Evolutionary conservation across 2,888 invertebrate genomes (phyloP), one percentile per base, ranked within the genome.

Genomic region (Drosophila paranaensis): DNA sequence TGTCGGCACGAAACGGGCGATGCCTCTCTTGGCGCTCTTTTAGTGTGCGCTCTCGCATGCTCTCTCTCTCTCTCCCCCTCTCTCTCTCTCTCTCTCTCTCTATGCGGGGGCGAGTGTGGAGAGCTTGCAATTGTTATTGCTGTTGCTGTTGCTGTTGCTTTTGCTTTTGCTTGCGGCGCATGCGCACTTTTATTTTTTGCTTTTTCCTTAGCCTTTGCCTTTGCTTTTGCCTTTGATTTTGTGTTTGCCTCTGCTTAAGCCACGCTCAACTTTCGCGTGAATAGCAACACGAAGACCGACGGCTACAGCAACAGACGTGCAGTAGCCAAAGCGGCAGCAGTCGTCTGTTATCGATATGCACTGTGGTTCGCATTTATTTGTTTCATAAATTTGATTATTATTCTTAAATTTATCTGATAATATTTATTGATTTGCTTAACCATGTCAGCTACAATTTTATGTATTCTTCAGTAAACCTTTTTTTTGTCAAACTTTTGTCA

Each of bases 231-330:
- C 67, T 63, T 61, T 77, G 77, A 71, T 53, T 70, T 33, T 33
- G 33, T 6, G 9, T 10, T 56, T 70, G 74, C 69, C 56, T 69
- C 58, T 70, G 70, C 39, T 71, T 69, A 69, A 79, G 80, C 68
- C 70, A 72, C 74, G 81, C 81, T 81, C 82, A 85, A 86, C 81
- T 82, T 82, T 82, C 87, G 89, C 87, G 88, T 64, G 77, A 65
- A 71, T 55, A 62, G 55, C 53, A 63, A 60, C 57, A 53, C 42
- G 50, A 63, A 37, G 60, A 40, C 55, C 30, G 42, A 69, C 25
- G 39, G 63, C 30, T 62, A 46, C 51, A 58, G 60, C 30, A 67
- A 60, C 50, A 60, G 60, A 68, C 67, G 27, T 83, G 87, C 87
- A 83, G 84, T 74, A 79, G 82, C 65, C 75, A 79, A 60, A 61